Percentiles rank a stretch among this genome's conserved stretches.
Evolutionary conservation across 2,888 invertebrate species (phyloP).

Genomic region (Artemia sinica): DNA sequence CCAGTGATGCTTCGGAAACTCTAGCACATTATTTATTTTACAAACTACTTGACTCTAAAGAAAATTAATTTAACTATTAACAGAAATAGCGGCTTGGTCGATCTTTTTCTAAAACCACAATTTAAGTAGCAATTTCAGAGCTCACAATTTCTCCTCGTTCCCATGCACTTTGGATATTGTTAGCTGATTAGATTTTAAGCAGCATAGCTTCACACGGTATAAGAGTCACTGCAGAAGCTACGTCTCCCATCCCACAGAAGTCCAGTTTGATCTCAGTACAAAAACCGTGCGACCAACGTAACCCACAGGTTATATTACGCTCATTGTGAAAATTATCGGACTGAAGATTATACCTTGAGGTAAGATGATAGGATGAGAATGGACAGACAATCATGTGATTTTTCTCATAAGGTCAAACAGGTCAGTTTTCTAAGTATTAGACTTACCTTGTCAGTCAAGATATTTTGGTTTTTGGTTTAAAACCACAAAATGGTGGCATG

Average conservation of each 20-base stretch:
- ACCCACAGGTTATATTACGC: conserved; percentile 8
- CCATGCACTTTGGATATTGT: not conserved
- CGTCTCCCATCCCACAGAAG: not conserved
- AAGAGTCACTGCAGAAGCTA: not conserved
- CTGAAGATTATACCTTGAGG: conserved; percentile 12
- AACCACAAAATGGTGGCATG: too few species aligned
- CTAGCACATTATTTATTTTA: too few species aligned
- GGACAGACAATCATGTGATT: conserved; percentile 12
- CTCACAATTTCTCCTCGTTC: not conserved
- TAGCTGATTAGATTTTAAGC: not conserved
- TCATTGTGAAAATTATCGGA: conserved; percentile 10
- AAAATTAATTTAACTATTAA: not conserved
- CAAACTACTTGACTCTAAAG: too few species aligned
- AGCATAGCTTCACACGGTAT: conserved; percentile 8
- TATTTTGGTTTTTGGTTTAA: too few species aligned
- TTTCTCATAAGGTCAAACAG: conserved; percentile 11
- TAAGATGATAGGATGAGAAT: not conserved
- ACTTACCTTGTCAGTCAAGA: not conserved
- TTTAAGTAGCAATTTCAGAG: not conserved
- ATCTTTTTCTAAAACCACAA: not conserved
- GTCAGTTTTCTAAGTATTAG: not conserved
- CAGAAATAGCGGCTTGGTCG: not conserved
- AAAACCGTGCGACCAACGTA: conserved; percentile 12
- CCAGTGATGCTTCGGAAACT: too few species aligned
- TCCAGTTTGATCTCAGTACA: not conserved